Conservation (phyloP, 2,888 invertebrate species). For the Sesia bembeciformis region DNA sequence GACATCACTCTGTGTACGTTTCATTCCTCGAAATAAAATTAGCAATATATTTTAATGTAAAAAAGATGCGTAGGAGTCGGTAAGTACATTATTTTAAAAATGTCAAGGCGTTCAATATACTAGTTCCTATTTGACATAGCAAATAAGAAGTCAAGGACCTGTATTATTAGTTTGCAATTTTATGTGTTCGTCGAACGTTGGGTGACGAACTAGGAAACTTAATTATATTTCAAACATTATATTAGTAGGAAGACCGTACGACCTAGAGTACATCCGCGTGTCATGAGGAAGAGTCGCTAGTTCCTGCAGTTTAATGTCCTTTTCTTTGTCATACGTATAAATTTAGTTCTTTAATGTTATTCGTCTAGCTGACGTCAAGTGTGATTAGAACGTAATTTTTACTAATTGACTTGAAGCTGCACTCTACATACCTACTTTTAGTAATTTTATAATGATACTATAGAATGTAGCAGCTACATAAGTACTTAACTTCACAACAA, state of each 20-base stretch:
- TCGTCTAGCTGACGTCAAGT: no score
- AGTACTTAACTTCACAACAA: no score
- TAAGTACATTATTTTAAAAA: neutral
- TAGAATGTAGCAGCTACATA: no score
- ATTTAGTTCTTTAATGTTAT: no score
- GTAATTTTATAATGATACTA: no score
- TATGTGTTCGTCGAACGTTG: neutral
- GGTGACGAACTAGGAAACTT: constrained; percentile 8
- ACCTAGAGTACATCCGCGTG: constrained; percentile 34
- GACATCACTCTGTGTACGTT: neutral
- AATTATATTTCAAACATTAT: constrained; percentile 10
- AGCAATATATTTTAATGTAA: neutral
- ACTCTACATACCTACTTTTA: no score
- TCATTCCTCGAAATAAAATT: neutral
- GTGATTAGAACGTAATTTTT: no score
- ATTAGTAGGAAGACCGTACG: constrained; percentile 31
- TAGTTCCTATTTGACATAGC: neutral
- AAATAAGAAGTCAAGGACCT: neutral
- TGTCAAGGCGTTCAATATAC: constrained; percentile 1
- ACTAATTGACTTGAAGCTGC: no score
- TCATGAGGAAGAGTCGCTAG: constrained; percentile 36
- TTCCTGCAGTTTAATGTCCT: constrained; percentile 28
- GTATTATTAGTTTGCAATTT: neutral
- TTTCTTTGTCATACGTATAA: neutral
- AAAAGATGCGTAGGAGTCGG: neutral